Evolutionary conservation across 2,888 invertebrate genomes (phyloP).

Genomic region (Caenorhabditis becei): DNA sequence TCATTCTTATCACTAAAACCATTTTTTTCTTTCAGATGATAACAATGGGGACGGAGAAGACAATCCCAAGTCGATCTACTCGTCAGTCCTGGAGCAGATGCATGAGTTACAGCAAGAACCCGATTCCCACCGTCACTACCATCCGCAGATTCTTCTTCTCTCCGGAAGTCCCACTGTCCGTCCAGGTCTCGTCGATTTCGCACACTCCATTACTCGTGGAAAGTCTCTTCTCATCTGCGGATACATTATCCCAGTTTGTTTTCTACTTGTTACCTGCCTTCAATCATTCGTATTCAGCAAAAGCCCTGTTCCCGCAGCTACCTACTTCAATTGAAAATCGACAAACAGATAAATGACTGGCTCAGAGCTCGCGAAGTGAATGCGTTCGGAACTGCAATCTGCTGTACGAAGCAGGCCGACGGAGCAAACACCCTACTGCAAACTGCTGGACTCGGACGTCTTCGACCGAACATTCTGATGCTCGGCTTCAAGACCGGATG

Average conservation of each 20-base stretch:
- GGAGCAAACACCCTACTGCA: conserved; percentile 57
- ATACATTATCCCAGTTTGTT: conserved; percentile 72
- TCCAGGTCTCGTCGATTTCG: conserved; percentile 75
- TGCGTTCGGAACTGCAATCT: conserved; percentile 59
- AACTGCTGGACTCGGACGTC: conserved; percentile 63
- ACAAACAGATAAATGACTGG: conserved; percentile 63
- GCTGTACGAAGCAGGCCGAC: conserved; percentile 48
- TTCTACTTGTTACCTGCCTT: not conserved
- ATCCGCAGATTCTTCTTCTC: conserved; percentile 71
- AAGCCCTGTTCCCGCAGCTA: conserved; percentile 54
- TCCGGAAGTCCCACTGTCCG: conserved; percentile 76
- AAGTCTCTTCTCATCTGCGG: conserved; percentile 70
- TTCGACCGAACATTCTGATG: conserved; percentile 66
- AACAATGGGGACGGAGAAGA: conserved; percentile 29
- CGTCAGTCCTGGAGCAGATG: conserved; percentile 50
- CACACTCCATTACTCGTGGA: conserved; percentile 73
- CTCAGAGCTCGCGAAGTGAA: conserved; percentile 44
- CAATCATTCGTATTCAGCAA: conserved; percentile 41
- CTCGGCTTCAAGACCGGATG: conserved; percentile 64
- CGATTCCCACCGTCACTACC: conserved; percentile 44
- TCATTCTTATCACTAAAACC: not conserved
- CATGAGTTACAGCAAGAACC: conserved; percentile 57
- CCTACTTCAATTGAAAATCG: conserved; percentile 57
- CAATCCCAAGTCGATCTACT: conserved; percentile 35
- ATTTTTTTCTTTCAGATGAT: conserved; percentile 14